These are phyloP conservation scores for Simalia tracyae DNA, from an alignment of 2,797 vertebrate genomes.

Conservation along the genomic window DNA sequence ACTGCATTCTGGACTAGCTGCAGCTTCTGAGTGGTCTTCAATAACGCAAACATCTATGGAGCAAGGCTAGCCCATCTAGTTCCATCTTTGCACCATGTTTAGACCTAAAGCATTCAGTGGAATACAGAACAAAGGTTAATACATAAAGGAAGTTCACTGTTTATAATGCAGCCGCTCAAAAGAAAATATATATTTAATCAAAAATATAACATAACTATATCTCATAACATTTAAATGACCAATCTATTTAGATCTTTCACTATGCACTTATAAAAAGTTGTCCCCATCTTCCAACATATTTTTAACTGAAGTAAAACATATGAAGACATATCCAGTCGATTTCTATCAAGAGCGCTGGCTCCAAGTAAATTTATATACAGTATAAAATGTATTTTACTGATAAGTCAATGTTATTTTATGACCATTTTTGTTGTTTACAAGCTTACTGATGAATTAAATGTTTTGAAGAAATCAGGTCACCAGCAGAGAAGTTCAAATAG, in stretches of 20 bases:
- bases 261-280: neutral
- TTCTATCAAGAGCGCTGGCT: neutral
- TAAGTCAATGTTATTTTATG: neutral
- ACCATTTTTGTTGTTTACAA: fast-evolving
- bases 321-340: conserved; percentile 7
- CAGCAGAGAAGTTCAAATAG: conserved; percentile 5
- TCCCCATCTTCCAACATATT: neutral
- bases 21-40: neutral
- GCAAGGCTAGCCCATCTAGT: neutral
- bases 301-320: neutral
- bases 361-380: neutral
- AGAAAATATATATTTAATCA: neutral
- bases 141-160: too few species aligned
- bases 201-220: neutral
- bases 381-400: neutral
- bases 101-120: too few species aligned
- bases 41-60: neutral
- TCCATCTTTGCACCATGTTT: neutral
- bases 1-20: neutral
- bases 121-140: too few species aligned
- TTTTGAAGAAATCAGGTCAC: conserved; percentile 14
- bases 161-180: neutral
- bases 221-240: neutral
- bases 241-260: neutral
- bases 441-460: neutral